phyloP scores from a whole-genome alignment of 2,888 invertebrate genomes.

The Alloscopus bannaensis region DNA sequence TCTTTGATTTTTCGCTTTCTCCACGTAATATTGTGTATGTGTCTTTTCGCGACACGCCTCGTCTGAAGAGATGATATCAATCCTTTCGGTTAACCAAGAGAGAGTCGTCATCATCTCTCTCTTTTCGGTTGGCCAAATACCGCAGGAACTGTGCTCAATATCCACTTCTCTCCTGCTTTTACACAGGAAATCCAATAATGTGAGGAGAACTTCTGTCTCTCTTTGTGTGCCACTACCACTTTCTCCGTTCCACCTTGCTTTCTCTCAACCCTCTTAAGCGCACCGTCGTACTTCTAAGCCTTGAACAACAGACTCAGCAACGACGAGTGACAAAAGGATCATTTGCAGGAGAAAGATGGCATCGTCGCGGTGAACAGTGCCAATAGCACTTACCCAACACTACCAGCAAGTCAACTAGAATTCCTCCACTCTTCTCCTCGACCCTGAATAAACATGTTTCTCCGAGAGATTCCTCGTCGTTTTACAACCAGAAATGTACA shows the following conservation, averaged over 20 bases:
- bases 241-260: conserved; percentile 40
- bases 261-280: background rate
- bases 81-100: conserved; percentile 43
- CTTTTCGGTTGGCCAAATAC: conserved; percentile 18
- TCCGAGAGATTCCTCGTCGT: conserved; percentile 24
- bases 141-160: conserved; percentile 21
- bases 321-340: conserved; percentile 43
- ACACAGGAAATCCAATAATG: conserved; percentile 53
- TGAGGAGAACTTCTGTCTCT: conserved; percentile 30
- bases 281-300: background rate
- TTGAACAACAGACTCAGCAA: conserved; percentile 39
- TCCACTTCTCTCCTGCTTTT: conserved; percentile 38
- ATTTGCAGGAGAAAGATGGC: conserved; percentile 51
- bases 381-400: background rate
- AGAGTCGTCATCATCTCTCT: conserved; percentile 33
- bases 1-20: background rate
- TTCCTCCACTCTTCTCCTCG: conserved; percentile 36
- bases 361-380: background rate
- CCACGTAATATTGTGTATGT: background rate
- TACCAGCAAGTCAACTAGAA: conserved; percentile 38
- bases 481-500: background rate
- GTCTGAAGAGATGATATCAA: conserved; percentile 26
- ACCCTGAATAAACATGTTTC: conserved; percentile 46
- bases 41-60: background rate
- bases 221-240: no score